Percentiles rank a stretch among this genome's conserved stretches.
These are phyloP conservation scores for Luperina testacea DNA, from an alignment of 2,888 invertebrate genomes.

Conservation along the genomic window DNA sequence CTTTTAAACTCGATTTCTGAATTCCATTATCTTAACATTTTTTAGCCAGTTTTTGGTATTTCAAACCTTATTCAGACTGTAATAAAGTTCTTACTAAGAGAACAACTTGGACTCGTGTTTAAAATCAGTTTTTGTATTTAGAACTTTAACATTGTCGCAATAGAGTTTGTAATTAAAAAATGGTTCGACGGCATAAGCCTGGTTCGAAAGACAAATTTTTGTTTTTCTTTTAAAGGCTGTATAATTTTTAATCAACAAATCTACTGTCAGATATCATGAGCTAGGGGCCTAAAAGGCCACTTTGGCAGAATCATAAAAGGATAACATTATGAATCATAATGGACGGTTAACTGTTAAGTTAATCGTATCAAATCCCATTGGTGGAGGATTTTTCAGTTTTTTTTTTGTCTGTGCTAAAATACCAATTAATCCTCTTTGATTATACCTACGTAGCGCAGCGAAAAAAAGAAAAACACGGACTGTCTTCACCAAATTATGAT, in stretches of 20 bases:
- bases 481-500: too few species aligned
- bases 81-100: background rate
- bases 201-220: too few species aligned
- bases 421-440: too few species aligned
- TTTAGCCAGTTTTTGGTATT: background rate
- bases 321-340: too few species aligned
- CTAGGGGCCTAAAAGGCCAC: too few species aligned
- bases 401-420: too few species aligned
- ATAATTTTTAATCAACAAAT: background rate
- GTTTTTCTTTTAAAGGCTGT: background rate
- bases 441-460: too few species aligned
- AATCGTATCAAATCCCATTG: too few species aligned
- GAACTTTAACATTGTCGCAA: background rate
- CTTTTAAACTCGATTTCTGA: conserved; percentile 12
- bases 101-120: background rate
- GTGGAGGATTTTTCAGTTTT: too few species aligned
- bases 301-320: too few species aligned
- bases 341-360: too few species aligned
- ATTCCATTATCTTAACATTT: background rate
- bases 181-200: background rate
- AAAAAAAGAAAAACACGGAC: too few species aligned
- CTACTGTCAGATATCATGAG: background rate
- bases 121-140: background rate
- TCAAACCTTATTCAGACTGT: background rate
- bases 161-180: background rate